Evolutionary conservation across 2,888 invertebrate species (phyloP), one percentile per base, ranked within the genome.

Genomic region (Drosophila aldrichi): DNA sequence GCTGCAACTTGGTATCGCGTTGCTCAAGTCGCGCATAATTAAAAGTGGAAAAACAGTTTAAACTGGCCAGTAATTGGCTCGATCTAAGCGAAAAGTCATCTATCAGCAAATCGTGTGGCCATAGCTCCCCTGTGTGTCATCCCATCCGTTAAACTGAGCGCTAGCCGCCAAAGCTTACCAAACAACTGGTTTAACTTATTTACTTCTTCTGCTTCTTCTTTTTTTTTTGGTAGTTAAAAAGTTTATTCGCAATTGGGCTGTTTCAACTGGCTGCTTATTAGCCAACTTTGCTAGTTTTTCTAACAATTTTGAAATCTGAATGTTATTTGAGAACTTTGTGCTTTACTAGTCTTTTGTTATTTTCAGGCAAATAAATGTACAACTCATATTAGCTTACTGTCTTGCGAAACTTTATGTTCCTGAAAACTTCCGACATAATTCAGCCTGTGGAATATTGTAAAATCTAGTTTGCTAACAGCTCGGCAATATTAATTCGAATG

Each of bases 11-110:
- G 10, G 22, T 25, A 9, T 58, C 29, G 62, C 67, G 61, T 75
- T 75, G 62, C 73, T 67, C 78, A 60, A 79, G 69, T 49, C 62
- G 68, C 56, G 82, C 82, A 82, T 82, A 82, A 82, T 82, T 82
- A 88, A 88, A 88, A 79, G 77, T 69, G 70, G 74, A 76, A 57
- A 67, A 63, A 60, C 80, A 65, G 59, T 75, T 71, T 60, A 59
- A 76, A 68, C 61, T 44, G 36, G 41, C 64, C 79, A 51, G 58
- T 79, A 77, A 79, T 69, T 79, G 77, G 75, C 48, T 63, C 48
- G 55, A 79, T 75, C 70, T 59, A 16, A 40, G 57, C 60, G 44
- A 29, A 55, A 14, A 55, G 49, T 60, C 61, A 72, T 66, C 62
- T 56, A 77, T 59, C 68, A 62, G 46, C 44, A 8, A 54, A 40